These are phyloP conservation scores for Gobio occitaniae DNA, from an alignment of 2,797 vertebrate species.

Conservation along the genomic window DNA sequence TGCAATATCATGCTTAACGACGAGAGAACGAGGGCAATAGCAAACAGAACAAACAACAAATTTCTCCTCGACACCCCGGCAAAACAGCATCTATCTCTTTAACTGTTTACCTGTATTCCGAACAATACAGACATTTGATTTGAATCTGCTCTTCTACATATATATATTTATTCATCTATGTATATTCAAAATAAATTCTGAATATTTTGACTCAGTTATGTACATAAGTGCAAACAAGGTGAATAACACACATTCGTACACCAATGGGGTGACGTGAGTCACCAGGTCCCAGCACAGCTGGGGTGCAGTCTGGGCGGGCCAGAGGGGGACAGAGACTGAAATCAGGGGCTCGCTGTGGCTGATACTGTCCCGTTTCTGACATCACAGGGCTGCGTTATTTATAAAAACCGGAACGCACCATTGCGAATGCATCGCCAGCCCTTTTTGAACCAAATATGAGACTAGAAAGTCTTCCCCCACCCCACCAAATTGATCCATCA, in stretches of 20 bases:
- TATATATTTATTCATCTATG: constrained; percentile 81
- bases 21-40: constrained; percentile 83
- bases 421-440: constrained; percentile 40
- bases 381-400: constrained; percentile 52
- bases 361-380: constrained; percentile 49
- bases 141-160: constrained; percentile 74
- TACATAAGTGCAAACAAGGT: constrained; percentile 99
- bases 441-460: constrained; percentile 49
- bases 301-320: constrained; percentile 65
- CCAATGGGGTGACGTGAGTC: constrained; percentile 84
- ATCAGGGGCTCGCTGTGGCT: constrained; percentile 59
- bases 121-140: constrained; percentile 84
- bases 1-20: constrained; percentile 84
- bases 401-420: constrained; percentile 38
- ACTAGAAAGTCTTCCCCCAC: constrained; percentile 72
- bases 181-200: constrained; percentile 96
- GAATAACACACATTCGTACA: constrained; percentile 98
- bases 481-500: constrained; percentile 78
- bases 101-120: constrained; percentile 83
- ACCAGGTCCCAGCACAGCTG: constrained; percentile 94
- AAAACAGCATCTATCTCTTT: constrained; percentile 84
- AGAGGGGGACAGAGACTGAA: constrained; percentile 68
- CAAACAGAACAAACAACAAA: constrained; percentile 74
- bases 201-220: constrained; percentile 95
- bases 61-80: constrained; percentile 76